Evolutionary conservation across 2,888 invertebrate species (phyloP).

Genomic region (Melinaea marsaeus): DNA sequence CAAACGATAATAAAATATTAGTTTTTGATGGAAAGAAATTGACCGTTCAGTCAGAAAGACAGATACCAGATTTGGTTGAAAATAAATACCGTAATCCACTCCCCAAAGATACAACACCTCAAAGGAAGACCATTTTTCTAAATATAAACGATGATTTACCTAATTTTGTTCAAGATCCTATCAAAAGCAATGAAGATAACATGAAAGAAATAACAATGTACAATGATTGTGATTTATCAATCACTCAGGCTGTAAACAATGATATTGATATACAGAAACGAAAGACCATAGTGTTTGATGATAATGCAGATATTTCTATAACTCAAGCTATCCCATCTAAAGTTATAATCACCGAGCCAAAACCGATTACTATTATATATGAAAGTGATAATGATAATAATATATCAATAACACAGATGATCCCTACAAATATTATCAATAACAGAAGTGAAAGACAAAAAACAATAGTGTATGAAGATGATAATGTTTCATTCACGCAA

Average conservation of each 20-base stretch:
- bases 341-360: conserved; percentile 24
- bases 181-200: background rate
- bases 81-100: conserved; percentile 36
- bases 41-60: conserved; percentile 45
- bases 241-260: conserved; percentile 22
- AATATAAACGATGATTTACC: conserved; percentile 60
- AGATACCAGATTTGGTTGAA: conserved; percentile 30
- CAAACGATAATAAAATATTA: conserved; percentile 55
- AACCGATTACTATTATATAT: conserved; percentile 36
- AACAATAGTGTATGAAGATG: conserved; percentile 34
- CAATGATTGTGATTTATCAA: conserved; percentile 29
- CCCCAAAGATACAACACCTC: conserved; percentile 32
- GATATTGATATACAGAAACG: conserved; percentile 26
- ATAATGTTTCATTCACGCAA: conserved; percentile 45
- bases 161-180: conserved; percentile 43
- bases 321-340: conserved; percentile 37
- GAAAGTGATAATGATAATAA: conserved; percentile 34
- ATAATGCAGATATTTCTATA: conserved; percentile 41
- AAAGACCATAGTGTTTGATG: conserved; percentile 40
- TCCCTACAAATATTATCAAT: conserved; percentile 28
- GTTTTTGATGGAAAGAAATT: conserved; percentile 65
- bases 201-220: conserved; percentile 18
- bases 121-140: conserved; percentile 54
- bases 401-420: conserved; percentile 37
- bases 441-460: conserved; percentile 25